A percentile compares a stretch with the other conserved stretches of the same genome.
These are phyloP conservation scores for Poeciliopsis paucimaculata DNA, from an alignment of 2,797 vertebrate genomes.

Conservation along the genomic window DNA sequence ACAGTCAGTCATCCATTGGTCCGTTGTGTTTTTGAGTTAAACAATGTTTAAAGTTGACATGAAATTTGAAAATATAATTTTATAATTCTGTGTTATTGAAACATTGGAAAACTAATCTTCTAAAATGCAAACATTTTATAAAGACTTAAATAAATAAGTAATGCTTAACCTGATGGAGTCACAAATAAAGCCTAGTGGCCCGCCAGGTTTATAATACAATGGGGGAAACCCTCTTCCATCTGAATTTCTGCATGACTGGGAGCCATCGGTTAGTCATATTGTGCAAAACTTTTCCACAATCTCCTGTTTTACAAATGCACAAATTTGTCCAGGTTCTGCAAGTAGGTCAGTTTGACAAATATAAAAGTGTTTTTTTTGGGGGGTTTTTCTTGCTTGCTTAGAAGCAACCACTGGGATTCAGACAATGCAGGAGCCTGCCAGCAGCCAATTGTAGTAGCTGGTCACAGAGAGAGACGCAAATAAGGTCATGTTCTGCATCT, in stretches of 20 bases:
- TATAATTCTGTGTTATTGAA: too few relatives aligned
- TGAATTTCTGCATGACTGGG: slow-evolving; percentile 25
- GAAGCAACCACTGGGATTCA: slow-evolving; percentile 75
- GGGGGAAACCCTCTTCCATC: not conserved
- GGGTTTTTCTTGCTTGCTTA: slow-evolving; percentile 43
- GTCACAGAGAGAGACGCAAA: slow-evolving; percentile 45
- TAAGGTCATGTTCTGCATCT: slow-evolving; percentile 54
- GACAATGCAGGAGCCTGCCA: slow-evolving; percentile 48
- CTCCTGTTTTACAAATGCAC: slow-evolving; percentile 26
- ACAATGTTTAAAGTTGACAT: too few relatives aligned
- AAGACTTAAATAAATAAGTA: too few relatives aligned
- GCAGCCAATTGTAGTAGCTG: slow-evolving; percentile 33
- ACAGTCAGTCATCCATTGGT: too few relatives aligned
- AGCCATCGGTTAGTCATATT: slow-evolving; percentile 5
- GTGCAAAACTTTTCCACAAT: slow-evolving; percentile 47
- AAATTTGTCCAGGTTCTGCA: slow-evolving; percentile 39
- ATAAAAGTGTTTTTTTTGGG: slow-evolving; percentile 34
- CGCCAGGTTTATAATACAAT: too few relatives aligned
- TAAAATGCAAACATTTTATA: too few relatives aligned
- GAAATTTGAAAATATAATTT: too few relatives aligned
- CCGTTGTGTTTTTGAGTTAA: too few relatives aligned
- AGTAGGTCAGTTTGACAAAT: slow-evolving; percentile 70
- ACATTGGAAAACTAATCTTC: too few relatives aligned
- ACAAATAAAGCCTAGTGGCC: too few relatives aligned
- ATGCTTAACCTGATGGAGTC: too few relatives aligned